Base-by-base conservation (phyloP, 2,797 vertebrate species). In the Acanthopagrus latus region DNA sequence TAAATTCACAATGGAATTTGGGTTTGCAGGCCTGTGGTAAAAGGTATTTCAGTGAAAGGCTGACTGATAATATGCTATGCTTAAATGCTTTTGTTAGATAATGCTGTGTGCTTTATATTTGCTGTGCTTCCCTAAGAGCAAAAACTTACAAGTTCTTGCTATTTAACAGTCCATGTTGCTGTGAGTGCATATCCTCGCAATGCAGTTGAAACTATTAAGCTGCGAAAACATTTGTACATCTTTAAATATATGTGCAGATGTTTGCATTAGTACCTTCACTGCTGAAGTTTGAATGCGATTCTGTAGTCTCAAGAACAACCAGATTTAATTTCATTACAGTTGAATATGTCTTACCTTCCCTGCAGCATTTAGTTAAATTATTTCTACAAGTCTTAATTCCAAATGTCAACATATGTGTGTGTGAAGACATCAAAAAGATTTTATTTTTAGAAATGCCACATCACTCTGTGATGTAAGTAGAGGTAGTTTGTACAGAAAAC, bases 1-100 rank as follows among this genome's bases (percentile, higher is more conserved):
- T 63, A 67, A 77, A 84, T 78, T 79, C 44, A 56, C n/a, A 54
- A 51, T 69, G 62, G 23, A 64, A 67, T 62, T 67, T 56, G 7
- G 47, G 33, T 74, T 54, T 80, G 51, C 9, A 60, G 76, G 85
- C 71, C 85, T 71, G 70, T 67, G 52, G 52, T 76, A 11, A 55
- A 80, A 51, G 74, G 54, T 44, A 64, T 62, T 78, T 73, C 2
- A 57, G n/a, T 80, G 64, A 74, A 71, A 74, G 20, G 33, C 33
- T 57, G 9, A 11, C 25, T 67, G 54, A 76, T 18, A 63, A 62
- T 57, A 16, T 13, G 4, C 7, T n/a, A 0, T 18, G 38, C 71
- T 60, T 44, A 20, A 62, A 65, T 20, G 13, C 25, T 25, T 73
- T 69, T 55, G 25, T 76, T 55, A 65, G 25, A 41, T 48, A 50